A percentile compares a stretch with the other conserved stretches of the same genome.
These are phyloP conservation scores for Porphyrio hochstetteri DNA, from an alignment of 2,113 vertebrate genomes.

Conservation along the genomic window DNA sequence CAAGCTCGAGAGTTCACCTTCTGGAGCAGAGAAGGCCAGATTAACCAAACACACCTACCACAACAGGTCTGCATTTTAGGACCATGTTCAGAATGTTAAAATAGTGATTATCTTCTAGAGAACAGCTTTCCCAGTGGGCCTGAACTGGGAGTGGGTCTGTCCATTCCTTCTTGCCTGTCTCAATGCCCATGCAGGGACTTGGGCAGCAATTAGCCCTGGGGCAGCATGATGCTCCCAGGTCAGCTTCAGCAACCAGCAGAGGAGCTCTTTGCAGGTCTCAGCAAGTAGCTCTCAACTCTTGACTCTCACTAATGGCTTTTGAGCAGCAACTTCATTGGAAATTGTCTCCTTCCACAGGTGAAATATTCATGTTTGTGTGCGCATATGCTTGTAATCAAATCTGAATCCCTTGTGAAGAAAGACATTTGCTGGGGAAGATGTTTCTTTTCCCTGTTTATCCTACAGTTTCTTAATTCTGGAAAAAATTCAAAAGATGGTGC, in stretches of 20 bases:
- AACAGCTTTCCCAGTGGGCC: background rate
- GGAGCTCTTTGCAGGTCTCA: background rate
- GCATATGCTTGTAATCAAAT: background rate
- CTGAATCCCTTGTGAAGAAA: background rate
- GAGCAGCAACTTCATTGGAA: background rate
- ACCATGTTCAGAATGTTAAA: background rate
- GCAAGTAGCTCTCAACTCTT: background rate
- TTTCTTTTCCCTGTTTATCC: constrained; percentile 1
- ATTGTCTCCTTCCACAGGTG: background rate
- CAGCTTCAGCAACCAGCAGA: background rate
- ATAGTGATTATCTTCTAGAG: background rate
- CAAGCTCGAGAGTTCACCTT: background rate
- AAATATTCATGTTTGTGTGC: background rate
- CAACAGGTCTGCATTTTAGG: background rate
- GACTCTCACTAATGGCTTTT: background rate
- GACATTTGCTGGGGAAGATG: background rate
- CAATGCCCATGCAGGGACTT: rapidly evolving
- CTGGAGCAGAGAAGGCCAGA: background rate
- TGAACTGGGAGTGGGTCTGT: background rate
- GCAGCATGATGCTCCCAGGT: rapidly evolving
- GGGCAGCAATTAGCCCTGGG: background rate
- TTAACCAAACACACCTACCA: background rate
- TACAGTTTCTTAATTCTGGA: background rate
- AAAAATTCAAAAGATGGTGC: background rate
- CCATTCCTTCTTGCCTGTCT: background rate